Evolutionary conservation across 2,113 vertebrate genomes (phyloP).

Genomic region (Paedocypris sp.): DNA sequence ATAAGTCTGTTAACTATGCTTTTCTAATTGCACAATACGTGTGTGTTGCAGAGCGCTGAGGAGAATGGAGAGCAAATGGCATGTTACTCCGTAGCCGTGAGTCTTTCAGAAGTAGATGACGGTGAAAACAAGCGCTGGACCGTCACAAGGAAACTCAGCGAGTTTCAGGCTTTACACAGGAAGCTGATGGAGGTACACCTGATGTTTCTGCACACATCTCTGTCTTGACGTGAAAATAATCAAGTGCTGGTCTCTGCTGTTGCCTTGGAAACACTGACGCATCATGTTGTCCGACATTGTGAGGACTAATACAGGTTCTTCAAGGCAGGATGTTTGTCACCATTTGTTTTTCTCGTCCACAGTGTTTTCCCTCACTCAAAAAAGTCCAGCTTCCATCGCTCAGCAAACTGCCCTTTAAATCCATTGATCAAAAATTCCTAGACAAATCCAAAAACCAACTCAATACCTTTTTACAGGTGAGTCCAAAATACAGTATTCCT

Average conservation of each 20-base stretch:
- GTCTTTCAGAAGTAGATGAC: slow-evolving; percentile 74
- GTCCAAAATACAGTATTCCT: neutral
- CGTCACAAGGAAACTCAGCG: slow-evolving; percentile 83
- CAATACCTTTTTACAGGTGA: slow-evolving; percentile 93
- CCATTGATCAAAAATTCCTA: slow-evolving; percentile 93
- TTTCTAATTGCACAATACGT: no score
- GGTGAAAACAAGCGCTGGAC: slow-evolving; percentile 76
- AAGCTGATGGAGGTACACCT: slow-evolving; percentile 86
- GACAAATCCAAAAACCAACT: slow-evolving; percentile 96
- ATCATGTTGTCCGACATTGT: slow-evolving; percentile 10
- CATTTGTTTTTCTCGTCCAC: neutral
- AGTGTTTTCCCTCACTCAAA: slow-evolving; percentile 95
- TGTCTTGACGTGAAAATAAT: neutral
- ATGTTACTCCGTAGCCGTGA: slow-evolving; percentile 79
- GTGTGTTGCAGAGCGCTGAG: slow-evolving; percentile 69
- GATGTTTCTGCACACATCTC: neutral
- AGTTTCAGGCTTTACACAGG: slow-evolving; percentile 91
- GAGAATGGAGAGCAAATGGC: slow-evolving; percentile 90
- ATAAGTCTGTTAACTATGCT: no score
- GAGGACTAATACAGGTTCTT: slow-evolving; percentile 5
- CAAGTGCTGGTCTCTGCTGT: neutral
- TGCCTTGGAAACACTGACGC: slow-evolving; percentile 27
- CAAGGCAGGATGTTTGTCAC: neutral
- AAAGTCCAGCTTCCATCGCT: slow-evolving; percentile 94
- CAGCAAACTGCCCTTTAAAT: slow-evolving; percentile 98